Base-by-base conservation (phyloP, 2,888 invertebrate genomes). In the Trichogramma dendrolimi region DNA sequence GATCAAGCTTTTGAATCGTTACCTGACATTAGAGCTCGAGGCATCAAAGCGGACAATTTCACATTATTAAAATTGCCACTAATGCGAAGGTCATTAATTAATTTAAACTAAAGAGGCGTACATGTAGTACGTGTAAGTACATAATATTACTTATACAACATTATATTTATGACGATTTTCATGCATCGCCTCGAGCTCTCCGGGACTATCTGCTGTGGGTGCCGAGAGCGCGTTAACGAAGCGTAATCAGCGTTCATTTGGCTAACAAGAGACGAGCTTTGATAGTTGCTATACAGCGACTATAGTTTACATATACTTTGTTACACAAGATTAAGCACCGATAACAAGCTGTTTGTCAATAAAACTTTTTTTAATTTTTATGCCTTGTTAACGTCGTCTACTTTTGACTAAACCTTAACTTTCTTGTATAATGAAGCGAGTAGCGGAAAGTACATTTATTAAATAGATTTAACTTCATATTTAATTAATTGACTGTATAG, bases 61-160 rank as follows among this genome's bases (percentile, higher is more conserved):
- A 71, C 72, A 73, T 77, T 74, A 75, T 78, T 75, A 75, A 73
- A 76, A 78, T 78, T 77, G 77, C 72, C 72, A 72, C 71, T 78
- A 77, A 78, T 78, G 73, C 71, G 72, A 11, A 71, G 65, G 71
- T 65, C 72, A 77, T 78, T 75, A 78, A 78, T 78, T 78, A 77
- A 71, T 71, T 67, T 67, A 52, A 68, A 72, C 72, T 75, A 75
- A 78, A 75, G 74, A 75, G 75, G 66, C 69, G 71, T 72, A 70
- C 73, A 77, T 77, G 75, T 74, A 76, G 47, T 27, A 27, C 27
- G 27, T 27, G 27, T 27, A 27, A 27, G 27, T 27, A 27, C 27
- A 27, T 27, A 27, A 27, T 27, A 27, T 27, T 27, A 27, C 27
- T 27, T 27, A 27, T 27, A 27, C 27, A 27, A 27, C 27, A 27